Evolutionary conservation across 1,140 invertebrate genomes (phyloP), one percentile per base, ranked within the genome.

Genomic region (Trichonephila clavipes): DNA sequence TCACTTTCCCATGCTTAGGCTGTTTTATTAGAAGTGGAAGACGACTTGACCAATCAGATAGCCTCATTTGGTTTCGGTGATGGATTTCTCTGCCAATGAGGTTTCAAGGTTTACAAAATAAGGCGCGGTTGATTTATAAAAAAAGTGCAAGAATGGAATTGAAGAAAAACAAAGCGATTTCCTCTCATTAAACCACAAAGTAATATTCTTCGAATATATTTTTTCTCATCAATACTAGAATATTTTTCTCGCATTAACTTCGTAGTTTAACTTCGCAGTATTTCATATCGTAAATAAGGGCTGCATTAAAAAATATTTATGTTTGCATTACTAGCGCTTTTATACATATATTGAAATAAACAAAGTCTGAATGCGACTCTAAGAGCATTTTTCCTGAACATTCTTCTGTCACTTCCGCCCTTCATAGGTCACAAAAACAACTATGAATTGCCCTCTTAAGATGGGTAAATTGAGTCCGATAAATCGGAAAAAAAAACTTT

Each of bases 61-160:
- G 82, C 81, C 34, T 64, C 59, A 62, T 85, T 92, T 58, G 40
- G 81, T 83, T 40, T 72, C 58, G 61, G 61, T 66, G 34, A 81
- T 62, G 59, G 34, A 81, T 83, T 85, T 83, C 40, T 85, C 61
- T 40, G 58, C 90, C 82, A 87, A 86, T 92, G 59, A 59, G 59
- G 19, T 82, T 72, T 87, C 91, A 92, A 92, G 91, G 91, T 92
- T 92, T 92, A 61, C 83, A 72, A 92, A 92, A 92, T 83, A 87
- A 92, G 91, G 24, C 82, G 82, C 91, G 81, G 64, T 69, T 81
- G 72, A 90, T 90, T 89, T 62, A 89, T 51, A 72, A 58, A 72
- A n/a, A 10, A 40, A 24, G 64, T 51, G 58, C 40, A 34, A 24
- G 21, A 89, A 89, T 72, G 62, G n/a, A 59, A 85, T 51, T 85